A percentile compares a stretch with the other conserved stretches of the same genome.
phyloP scores from a whole-genome alignment of 2,888 invertebrate genomes.

The Agrochola macilenta region DNA sequence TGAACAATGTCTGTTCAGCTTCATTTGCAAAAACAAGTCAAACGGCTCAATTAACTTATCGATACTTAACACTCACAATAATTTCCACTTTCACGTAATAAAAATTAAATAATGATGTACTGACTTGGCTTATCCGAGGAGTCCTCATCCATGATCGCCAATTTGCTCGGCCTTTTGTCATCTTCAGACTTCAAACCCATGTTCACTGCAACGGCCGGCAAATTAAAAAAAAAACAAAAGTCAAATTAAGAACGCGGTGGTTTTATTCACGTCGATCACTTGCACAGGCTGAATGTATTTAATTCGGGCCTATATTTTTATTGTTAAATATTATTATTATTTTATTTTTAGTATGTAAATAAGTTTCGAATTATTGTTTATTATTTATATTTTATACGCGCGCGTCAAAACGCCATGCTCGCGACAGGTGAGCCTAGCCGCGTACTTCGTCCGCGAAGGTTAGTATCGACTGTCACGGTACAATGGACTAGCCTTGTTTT shows the following conservation, averaged over 20 bases:
- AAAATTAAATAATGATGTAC: constrained; percentile 63
- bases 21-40: constrained; percentile 25
- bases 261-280: constrained; percentile 61
- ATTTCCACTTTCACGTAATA: constrained; percentile 37
- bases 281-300: constrained; percentile 43
- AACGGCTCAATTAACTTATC: constrained; percentile 16
- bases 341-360: constrained; percentile 25
- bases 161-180: constrained; percentile 87
- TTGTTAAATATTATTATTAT: neutral
- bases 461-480: constrained; percentile 84
- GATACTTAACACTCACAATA: constrained; percentile 13
- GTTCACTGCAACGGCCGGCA: constrained; percentile 76
- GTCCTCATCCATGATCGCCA: constrained; percentile 89
- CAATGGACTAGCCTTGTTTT: constrained; percentile 82
- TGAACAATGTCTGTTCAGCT: neutral
- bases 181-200: constrained; percentile 88
- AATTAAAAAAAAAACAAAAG: constrained; percentile 63
- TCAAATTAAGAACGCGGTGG: constrained; percentile 64
- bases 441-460: constrained; percentile 80
- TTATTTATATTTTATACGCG: constrained; percentile 71
- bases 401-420: constrained; percentile 80
- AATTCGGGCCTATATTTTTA: constrained; percentile 16
- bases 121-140: constrained; percentile 83
- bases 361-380: constrained; percentile 45
- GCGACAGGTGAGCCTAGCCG: constrained; percentile 74